A percentile compares a stretch with the other conserved stretches of the same genome.
These are phyloP conservation scores for Pseudomyrmex sp. DNA, from an alignment of 1,140 invertebrate genomes.

Conservation along the genomic window DNA sequence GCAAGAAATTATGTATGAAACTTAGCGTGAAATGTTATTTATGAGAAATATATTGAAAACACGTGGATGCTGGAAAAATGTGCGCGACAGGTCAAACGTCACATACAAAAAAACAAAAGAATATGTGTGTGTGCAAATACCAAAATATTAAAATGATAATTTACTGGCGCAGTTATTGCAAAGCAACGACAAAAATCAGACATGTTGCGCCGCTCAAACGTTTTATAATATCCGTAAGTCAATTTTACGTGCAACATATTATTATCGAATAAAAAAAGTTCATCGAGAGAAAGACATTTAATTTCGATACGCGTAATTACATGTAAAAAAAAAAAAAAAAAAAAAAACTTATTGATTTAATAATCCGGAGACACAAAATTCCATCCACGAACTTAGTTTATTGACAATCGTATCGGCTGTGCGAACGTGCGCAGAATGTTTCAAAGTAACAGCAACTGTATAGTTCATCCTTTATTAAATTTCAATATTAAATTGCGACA, in stretches of 20 bases:
- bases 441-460: constrained; percentile 25
- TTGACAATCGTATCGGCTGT: constrained; percentile 29
- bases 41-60: constrained; percentile 17
- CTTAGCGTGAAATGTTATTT: background rate
- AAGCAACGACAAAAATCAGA: constrained; percentile 16
- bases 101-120: background rate
- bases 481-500: constrained; percentile 42
- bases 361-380: constrained; percentile 41
- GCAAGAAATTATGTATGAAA: constrained; percentile 24
- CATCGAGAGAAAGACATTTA: background rate
- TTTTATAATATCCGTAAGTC: constrained; percentile 21
- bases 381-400: constrained; percentile 44
- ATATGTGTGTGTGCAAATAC: background rate
- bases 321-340: too few species aligned
- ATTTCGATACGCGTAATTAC: background rate
- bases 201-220: background rate
- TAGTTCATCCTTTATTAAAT: constrained; percentile 48
- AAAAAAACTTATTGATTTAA: background rate
- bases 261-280: background rate
- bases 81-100: background rate
- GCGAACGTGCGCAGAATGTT: constrained; percentile 47
- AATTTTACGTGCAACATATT: background rate
- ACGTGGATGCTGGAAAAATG: background rate
- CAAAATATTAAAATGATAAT: constrained; percentile 29
- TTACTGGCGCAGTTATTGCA: background rate